phyloP scores from a whole-genome alignment of 2,797 vertebrate genomes.

The Protonibea diacanthus region DNA sequence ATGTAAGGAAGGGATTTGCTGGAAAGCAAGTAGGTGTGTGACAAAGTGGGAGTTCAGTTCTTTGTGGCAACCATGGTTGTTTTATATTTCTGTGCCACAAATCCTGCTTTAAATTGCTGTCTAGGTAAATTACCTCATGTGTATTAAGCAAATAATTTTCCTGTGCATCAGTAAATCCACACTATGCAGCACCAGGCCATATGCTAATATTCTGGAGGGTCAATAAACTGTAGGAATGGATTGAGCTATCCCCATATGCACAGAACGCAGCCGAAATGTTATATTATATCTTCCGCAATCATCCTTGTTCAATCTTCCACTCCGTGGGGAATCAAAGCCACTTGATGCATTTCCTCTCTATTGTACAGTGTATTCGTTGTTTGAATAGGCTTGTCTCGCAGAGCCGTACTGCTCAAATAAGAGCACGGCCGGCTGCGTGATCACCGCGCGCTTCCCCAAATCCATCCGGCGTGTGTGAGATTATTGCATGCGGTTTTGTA shows the following conservation, averaged over 20 bases:
- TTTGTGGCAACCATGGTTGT: neutral
- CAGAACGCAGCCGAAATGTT: conserved; percentile 34
- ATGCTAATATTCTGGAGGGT: conserved; percentile 38
- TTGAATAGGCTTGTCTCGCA: conserved; percentile 50
- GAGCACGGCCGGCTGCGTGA: conserved; percentile 22
- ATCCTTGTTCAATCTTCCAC: conserved; percentile 50
- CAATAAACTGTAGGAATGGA: conserved; percentile 26
- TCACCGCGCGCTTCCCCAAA: conserved; percentile 2
- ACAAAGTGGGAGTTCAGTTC: neutral
- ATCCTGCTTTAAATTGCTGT: conserved; percentile 9
- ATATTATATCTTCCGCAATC: conserved; percentile 50
- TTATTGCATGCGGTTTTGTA: neutral
- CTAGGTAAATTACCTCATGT: neutral
- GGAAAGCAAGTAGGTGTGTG: neutral
- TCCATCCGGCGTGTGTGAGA: conserved; percentile 13
- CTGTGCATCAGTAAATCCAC: conserved; percentile 18
- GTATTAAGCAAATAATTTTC: conserved; percentile 7
- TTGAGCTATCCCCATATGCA: conserved; percentile 5
- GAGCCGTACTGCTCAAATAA: conserved; percentile 52
- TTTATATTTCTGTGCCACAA: conserved; percentile 14
- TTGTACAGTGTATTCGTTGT: conserved; percentile 46
- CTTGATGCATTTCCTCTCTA: conserved; percentile 48
- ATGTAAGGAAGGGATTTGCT: conserved; percentile 25
- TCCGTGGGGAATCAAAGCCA: conserved; percentile 51
- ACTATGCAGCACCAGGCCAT: neutral